phyloP scores from a whole-genome alignment of 2,888 invertebrate genomes.

The Eupelmus urozonus region DNA sequence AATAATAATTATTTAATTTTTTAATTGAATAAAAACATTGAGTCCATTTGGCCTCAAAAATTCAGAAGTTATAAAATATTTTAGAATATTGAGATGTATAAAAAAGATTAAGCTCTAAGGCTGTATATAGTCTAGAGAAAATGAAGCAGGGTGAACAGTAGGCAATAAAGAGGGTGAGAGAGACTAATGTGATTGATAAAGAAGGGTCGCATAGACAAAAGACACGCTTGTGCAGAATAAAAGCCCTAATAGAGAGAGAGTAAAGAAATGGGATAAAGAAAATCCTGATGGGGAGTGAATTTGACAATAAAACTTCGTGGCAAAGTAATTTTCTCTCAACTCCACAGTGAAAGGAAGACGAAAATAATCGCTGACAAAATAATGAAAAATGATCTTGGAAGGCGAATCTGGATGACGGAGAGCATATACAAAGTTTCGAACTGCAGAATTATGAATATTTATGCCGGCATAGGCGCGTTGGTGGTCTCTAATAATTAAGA shows the following conservation, averaged over 20 bases:
- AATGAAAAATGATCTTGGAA: background rate
- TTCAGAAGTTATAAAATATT: too few relatives aligned
- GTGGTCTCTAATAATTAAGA: constrained; percentile 20
- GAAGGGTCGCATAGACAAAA: constrained; percentile 21
- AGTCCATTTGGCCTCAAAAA: too few relatives aligned
- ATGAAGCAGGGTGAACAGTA: constrained; percentile 22
- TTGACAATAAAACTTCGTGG: constrained; percentile 22
- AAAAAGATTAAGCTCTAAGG: too few relatives aligned
- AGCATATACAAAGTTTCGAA: constrained; percentile 8
- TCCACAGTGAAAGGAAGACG: background rate
- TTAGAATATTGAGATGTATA: too few relatives aligned
- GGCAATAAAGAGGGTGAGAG: constrained; percentile 33
- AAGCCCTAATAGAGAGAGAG: background rate
- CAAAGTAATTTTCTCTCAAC: constrained; percentile 13
- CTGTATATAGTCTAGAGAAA: background rate
- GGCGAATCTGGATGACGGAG: background rate
- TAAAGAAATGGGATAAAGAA: too few relatives aligned
- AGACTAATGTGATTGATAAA: constrained; percentile 40
- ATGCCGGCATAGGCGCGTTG: constrained; percentile 9
- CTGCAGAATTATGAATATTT: constrained; percentile 44
- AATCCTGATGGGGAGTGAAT: constrained; percentile 18
- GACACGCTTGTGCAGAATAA: background rate
- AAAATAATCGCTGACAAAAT: background rate
- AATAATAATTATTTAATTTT: too few relatives aligned
- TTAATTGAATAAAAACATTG: too few relatives aligned